A percentile compares a stretch with the other conserved stretches of the same genome.
phyloP scores from a whole-genome alignment of 2,888 invertebrate species.

The Seira musarum region DNA sequence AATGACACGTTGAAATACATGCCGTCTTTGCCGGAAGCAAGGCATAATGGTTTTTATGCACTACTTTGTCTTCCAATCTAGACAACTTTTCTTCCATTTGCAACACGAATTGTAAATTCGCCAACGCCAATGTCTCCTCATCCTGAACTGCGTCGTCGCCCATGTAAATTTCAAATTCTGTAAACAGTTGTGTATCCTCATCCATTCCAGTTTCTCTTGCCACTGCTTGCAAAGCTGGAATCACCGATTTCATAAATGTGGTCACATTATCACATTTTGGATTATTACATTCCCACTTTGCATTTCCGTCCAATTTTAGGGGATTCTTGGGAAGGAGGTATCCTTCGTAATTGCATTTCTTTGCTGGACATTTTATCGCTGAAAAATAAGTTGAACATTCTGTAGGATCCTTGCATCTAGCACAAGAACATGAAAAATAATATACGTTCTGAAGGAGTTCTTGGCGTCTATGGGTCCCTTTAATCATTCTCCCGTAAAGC shows the following conservation, averaged over 20 bases:
- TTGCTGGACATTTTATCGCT: constrained; percentile 30
- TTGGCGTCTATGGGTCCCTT: constrained; percentile 49
- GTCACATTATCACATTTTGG: constrained; percentile 29
- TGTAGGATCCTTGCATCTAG: constrained; percentile 46
- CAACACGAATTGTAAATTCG: constrained; percentile 29
- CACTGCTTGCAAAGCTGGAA: constrained; percentile 38
- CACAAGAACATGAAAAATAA: constrained; percentile 49
- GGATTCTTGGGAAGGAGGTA: constrained; percentile 46
- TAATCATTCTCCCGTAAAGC: constrained; percentile 51
- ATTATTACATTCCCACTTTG: constrained; percentile 42
- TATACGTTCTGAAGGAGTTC: constrained; percentile 49
- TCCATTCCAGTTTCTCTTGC: constrained; percentile 32
- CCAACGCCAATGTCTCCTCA: constrained; percentile 26
- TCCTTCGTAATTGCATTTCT: constrained; percentile 45
- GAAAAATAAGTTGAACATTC: constrained; percentile 44
- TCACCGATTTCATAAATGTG: constrained; percentile 33
- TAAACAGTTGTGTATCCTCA: constrained; percentile 39
- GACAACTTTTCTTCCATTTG: constrained; percentile 30
- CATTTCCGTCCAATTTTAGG: constrained; percentile 22
- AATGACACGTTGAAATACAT: constrained; percentile 44
- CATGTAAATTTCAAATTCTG: constrained; percentile 46
- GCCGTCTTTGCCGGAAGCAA: constrained; percentile 47
- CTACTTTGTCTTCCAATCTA: constrained; percentile 21
- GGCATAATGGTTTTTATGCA: constrained; percentile 54
- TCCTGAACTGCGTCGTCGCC: constrained; percentile 25